Evolutionary conservation across 2,113 vertebrate genomes (phyloP), one percentile per base, ranked within the genome.

Genomic region (Piprites chloris): DNA sequence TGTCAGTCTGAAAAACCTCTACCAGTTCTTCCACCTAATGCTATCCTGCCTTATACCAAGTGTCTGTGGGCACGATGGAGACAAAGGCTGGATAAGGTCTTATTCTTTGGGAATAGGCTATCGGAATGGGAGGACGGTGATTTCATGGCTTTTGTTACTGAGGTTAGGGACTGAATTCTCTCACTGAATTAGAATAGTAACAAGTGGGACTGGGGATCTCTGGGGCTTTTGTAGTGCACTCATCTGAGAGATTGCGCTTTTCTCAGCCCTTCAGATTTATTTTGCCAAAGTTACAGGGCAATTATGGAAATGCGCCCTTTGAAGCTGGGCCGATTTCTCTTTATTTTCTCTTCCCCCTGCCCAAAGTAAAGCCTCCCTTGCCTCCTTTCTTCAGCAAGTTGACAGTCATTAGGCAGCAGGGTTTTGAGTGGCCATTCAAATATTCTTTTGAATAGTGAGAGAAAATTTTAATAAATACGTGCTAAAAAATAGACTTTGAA

Each of bases 231-330:
- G 98, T 98, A 98, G 98, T 98, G 98, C 99, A 98, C 97, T 98
- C 98, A 98, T 98, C 99, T 98, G 98, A 99, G 98, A 99, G 99
- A 99, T 98, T 98, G 98, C 52, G 98, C 98, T 98, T 98, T 99
- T 99, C 98, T 98, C 98, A 98, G 98, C 98, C 97, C 97, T 98
- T 98, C 98, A 98, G 98, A 98, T 98, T 98, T 98, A 98, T 99
- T 98, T 98, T 98, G 98, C 98, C 98, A 97, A 97, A 99, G 99
- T 99, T 99, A 99, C 99, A 99, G 99, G 98, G 98, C 98, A 99
- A 99, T 99, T 99, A 99, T 99, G 99, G 99, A 99, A 99, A 99
- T 99, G 98, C 52, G 66, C 93, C 98, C 98, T 99, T 99, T 99
- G 99, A 99, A 99, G 98, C 98, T 33, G 65, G 97, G 98, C 97